phyloP scores from a whole-genome alignment of 2,113 vertebrate species.

The Merops nubicus region DNA sequence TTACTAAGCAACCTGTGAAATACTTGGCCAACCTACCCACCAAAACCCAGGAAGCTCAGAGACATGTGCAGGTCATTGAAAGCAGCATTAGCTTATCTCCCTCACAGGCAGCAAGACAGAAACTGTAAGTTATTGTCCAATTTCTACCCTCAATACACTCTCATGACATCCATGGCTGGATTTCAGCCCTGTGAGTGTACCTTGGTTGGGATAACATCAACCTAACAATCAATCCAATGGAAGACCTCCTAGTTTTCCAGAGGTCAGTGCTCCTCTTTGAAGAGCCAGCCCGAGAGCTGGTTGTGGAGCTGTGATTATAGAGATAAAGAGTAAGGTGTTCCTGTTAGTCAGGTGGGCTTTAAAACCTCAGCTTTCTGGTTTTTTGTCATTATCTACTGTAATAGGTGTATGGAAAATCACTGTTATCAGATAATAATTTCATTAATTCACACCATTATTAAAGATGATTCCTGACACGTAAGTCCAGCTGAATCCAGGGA shows the following conservation, averaged over 20 bases:
- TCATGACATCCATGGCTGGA: rapidly evolving
- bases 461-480: constrained; percentile 7
- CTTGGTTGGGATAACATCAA: not conserved
- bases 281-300: not conserved
- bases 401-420: not conserved
- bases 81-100: not conserved
- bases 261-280: not conserved
- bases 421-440: constrained; percentile 25
- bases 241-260: not conserved
- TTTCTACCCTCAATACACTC: not conserved
- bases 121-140: not conserved
- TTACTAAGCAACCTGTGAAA: not conserved
- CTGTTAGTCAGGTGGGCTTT: constrained; percentile 4
- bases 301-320: not conserved
- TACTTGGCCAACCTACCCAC: not conserved
- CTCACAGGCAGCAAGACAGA: not conserved
- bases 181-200: not conserved
- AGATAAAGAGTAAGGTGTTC: not conserved
- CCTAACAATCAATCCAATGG: not conserved
- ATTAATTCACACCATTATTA: constrained; percentile 12
- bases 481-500: not conserved
- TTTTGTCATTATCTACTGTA: not conserved
- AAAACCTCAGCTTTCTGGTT: constrained; percentile 1
- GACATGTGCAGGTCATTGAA: not conserved
- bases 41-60: not conserved